These are phyloP conservation scores for Papilio glaucus DNA, from an alignment of 1,140 invertebrate genomes.

Conservation along the genomic window DNA sequence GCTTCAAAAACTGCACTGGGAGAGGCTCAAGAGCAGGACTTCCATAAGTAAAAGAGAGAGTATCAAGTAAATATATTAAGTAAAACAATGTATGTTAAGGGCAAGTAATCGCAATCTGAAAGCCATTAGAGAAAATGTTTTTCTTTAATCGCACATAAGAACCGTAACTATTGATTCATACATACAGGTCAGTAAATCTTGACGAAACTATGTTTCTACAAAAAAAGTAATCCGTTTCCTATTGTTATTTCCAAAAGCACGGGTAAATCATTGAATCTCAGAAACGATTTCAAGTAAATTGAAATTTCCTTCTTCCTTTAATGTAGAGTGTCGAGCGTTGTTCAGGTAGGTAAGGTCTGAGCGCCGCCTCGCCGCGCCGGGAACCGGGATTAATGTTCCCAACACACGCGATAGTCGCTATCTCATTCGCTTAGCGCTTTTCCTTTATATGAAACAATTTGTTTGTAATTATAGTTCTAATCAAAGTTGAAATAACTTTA, in stretches of 20 bases:
- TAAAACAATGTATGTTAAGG: no score
- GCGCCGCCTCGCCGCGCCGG: background rate
- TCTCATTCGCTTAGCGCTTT: constrained; percentile 72
- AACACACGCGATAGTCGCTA: constrained; percentile 68
- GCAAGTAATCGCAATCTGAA: background rate
- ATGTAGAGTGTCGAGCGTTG: constrained; percentile 56
- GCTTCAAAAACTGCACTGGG: no score
- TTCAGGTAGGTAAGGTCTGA: constrained; percentile 49
- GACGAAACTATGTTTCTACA: background rate
- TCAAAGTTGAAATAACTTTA: constrained; percentile 45
- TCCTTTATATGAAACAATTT: constrained; percentile 76
- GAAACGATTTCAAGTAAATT: constrained; percentile 72
- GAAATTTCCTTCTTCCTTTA: constrained; percentile 72
- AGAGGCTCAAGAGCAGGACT: no score
- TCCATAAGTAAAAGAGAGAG: no score
- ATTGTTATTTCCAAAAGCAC: constrained; percentile 33
- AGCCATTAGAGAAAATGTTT: no score
- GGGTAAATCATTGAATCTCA: constrained; percentile 45
- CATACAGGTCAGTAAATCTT: background rate
- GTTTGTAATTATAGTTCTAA: constrained; percentile 70
- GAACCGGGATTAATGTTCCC: constrained; percentile 63
- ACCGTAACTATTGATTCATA: background rate
- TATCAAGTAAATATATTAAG: no score
- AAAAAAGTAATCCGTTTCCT: constrained; percentile 20
- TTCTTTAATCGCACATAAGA: no score